phyloP scores from a whole-genome alignment of 1,140 invertebrate genomes.

The Lerema accius region DNA sequence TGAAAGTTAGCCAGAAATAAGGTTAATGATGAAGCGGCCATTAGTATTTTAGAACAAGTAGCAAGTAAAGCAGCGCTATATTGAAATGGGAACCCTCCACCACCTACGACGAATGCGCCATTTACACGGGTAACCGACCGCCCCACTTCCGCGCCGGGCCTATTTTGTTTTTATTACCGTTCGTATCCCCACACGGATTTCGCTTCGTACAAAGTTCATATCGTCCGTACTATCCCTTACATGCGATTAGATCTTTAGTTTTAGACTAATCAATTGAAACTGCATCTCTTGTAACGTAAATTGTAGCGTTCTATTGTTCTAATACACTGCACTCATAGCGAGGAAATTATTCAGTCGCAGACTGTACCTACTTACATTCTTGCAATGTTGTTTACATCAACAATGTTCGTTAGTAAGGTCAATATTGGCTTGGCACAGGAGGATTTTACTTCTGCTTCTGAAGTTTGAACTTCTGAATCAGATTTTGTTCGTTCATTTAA shows the following conservation, averaged over 20 bases:
- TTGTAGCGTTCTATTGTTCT: background rate
- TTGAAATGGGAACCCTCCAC: conserved; percentile 23
- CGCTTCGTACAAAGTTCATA: conserved; percentile 12
- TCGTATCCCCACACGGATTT: conserved; percentile 13
- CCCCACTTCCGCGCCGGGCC: conserved; percentile 36
- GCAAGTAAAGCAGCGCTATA: background rate
- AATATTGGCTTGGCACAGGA: background rate
- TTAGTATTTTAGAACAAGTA: conserved; percentile 1
- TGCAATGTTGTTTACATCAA: background rate
- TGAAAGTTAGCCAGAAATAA: conserved; percentile 5
- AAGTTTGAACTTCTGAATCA: background rate
- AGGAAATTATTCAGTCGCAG: background rate
- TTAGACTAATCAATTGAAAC: background rate
- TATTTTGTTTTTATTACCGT: conserved; percentile 37
- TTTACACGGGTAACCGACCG: conserved; percentile 44
- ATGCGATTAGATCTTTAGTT: no score
- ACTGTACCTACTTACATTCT: background rate
- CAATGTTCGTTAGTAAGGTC: background rate
- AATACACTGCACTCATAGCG: background rate
- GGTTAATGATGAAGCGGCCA: conserved; percentile 8
- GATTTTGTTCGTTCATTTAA: background rate
- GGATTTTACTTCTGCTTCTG: background rate
- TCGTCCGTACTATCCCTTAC: no score
- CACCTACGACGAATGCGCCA: conserved; percentile 32
- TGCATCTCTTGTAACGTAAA: background rate